Percentiles rank a stretch among this genome's conserved stretches.
These are phyloP conservation scores for Gorsachius goisagi DNA, from an alignment of 2,113 vertebrate species.

Conservation along the genomic window DNA sequence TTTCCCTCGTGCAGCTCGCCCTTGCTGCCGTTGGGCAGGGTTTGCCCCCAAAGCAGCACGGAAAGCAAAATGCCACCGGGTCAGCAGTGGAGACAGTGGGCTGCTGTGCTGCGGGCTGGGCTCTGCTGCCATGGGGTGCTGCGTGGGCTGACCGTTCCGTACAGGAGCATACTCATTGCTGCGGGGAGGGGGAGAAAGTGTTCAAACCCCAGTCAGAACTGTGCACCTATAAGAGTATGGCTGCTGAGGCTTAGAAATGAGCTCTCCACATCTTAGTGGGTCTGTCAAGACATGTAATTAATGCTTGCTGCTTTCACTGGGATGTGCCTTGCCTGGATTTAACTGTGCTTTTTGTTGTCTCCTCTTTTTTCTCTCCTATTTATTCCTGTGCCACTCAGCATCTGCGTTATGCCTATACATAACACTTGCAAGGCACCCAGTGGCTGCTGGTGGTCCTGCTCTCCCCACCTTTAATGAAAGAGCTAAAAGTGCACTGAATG, in stretches of 20 bases:
- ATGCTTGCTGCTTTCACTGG: neutral
- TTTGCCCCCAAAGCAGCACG: rapidly evolving
- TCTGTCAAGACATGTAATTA: neutral
- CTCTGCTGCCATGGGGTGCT: neutral
- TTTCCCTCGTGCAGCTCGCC: neutral
- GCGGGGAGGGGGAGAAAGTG: neutral
- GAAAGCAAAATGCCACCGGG: neutral
- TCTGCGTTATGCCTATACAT: neutral
- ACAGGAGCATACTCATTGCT: neutral
- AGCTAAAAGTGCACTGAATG: neutral
- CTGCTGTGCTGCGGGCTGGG: neutral
- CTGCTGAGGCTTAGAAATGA: neutral
- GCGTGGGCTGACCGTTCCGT: rapidly evolving
- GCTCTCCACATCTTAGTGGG: neutral
- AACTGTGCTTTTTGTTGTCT: neutral
- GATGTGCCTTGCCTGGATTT: neutral
- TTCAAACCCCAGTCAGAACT: neutral
- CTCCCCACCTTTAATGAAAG: neutral
- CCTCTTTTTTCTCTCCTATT: neutral
- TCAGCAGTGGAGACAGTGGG: neutral
- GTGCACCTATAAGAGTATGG: neutral
- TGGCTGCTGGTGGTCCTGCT: neutral
- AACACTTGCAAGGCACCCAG: neutral
- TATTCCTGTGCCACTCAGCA: neutral
- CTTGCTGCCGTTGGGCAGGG: rapidly evolving